Conservation (phyloP, 2,888 invertebrate genomes). For the Serripes groenlandicus region DNA sequence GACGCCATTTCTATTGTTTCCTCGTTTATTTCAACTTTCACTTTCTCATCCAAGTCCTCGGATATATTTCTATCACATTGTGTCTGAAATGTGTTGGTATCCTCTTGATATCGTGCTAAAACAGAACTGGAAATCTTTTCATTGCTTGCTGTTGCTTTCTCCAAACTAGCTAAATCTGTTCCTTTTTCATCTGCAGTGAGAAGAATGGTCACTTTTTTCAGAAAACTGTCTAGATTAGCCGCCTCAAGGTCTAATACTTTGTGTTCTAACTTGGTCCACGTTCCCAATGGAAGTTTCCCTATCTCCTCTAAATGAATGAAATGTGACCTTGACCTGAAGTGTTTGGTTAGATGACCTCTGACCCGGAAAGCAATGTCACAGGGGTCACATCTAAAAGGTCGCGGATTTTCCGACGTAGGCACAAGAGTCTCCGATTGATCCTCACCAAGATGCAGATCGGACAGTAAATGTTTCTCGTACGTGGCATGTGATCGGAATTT, state of each 20-base stretch:
- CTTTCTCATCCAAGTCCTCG: neutral
- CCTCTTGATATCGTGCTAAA: too few relatives aligned
- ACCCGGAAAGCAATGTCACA: conserved; percentile 97
- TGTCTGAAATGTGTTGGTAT: too few relatives aligned
- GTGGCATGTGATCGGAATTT: conserved; percentile 96
- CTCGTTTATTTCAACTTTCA: conserved; percentile 75
- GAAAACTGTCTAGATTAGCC: conserved; percentile 88
- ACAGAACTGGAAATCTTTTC: too few relatives aligned
- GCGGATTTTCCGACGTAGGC: conserved; percentile 92
- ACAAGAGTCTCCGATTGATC: conserved; percentile 63
- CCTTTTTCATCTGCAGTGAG: conserved; percentile 34
- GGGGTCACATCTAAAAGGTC: conserved; percentile 98
- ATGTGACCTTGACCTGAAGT: conserved; percentile 98
- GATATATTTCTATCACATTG: neutral
- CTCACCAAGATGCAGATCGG: conserved; percentile 96
- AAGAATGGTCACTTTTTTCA: conserved; percentile 45
- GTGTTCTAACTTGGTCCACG: conserved; percentile 95
- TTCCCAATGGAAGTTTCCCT: conserved; percentile 96
- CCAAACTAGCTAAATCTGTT: conserved; percentile 30
- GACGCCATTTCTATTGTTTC: conserved; percentile 71
- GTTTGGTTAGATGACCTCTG: conserved; percentile 98
- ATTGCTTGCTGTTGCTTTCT: neutral
- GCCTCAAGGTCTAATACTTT: conserved; percentile 98
- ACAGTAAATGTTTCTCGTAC: conserved; percentile 96
- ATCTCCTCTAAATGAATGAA: conserved; percentile 97